Evolutionary conservation across 1,140 invertebrate species (phyloP).

Genomic region (Plutomurus gul): DNA sequence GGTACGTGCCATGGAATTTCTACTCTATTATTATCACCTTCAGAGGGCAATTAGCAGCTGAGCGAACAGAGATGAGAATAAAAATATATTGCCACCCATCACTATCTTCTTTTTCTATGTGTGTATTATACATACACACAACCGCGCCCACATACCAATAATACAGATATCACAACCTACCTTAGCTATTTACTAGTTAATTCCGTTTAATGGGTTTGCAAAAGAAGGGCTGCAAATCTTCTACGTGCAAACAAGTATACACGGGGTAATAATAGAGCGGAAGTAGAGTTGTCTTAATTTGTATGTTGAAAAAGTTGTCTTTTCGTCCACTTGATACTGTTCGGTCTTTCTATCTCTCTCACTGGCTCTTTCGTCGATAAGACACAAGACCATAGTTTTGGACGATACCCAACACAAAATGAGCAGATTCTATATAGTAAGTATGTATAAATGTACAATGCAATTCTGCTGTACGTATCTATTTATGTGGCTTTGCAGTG

Average conservation of each 20-base stretch:
- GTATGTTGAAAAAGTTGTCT: neutral
- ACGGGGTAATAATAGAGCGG: neutral
- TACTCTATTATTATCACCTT: neutral
- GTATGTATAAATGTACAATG: too few species aligned
- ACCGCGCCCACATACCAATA: too few species aligned
- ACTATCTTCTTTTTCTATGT: too few species aligned
- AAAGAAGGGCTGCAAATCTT: too few species aligned
- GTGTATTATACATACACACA: too few species aligned
- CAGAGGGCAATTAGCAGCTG: neutral
- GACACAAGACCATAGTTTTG: neutral
- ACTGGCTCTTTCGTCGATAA: neutral
- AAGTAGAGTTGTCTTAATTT: too few species aligned
- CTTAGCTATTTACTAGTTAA: too few species aligned
- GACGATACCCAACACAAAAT: neutral
- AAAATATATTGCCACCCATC: neutral
- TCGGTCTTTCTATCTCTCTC: neutral
- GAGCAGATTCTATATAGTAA: neutral
- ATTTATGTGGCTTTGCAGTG: too few species aligned
- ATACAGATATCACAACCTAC: too few species aligned
- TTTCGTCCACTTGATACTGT: neutral
- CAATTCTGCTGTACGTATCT: too few species aligned
- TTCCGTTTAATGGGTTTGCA: too few species aligned
- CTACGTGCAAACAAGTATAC: neutral
- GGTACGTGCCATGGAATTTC: neutral
- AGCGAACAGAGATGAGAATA: neutral